These are phyloP conservation scores for Drosophila gunungcola DNA, from an alignment of 1,140 invertebrate species.

Conservation along the genomic window DNA sequence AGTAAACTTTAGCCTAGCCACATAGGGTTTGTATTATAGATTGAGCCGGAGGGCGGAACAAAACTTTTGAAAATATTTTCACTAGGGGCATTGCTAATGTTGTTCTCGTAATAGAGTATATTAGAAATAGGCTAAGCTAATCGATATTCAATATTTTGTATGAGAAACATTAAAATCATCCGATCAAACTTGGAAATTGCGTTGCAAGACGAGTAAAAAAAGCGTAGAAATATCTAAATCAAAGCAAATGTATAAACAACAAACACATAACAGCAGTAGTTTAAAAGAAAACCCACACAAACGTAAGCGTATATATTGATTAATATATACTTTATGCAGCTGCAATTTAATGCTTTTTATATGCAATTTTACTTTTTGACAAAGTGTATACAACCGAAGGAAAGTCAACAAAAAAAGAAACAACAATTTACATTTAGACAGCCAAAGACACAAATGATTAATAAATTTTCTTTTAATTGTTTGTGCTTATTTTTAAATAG, in stretches of 20 bases:
- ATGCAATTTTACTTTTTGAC: conserved; percentile 55
- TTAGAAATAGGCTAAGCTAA: conserved; percentile 42
- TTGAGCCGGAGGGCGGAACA: conserved; percentile 23
- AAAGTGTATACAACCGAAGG: conserved; percentile 44
- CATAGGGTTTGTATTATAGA: conserved; percentile 61
- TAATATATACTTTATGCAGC: conserved; percentile 34
- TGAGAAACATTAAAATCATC: conserved; percentile 40
- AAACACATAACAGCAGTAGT: conserved; percentile 33
- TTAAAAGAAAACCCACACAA: conserved; percentile 25
- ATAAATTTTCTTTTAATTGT: conserved; percentile 14
- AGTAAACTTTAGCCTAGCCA: conserved; percentile 69
- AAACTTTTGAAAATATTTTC: conserved; percentile 60
- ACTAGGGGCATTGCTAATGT: conserved; percentile 54
- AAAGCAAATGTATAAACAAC: conserved; percentile 73
- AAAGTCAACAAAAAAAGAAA: conserved; percentile 8
- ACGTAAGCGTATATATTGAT: conserved; percentile 22
- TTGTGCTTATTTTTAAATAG: conserved; percentile 34
- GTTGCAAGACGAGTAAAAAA: conserved; percentile 52
- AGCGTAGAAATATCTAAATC: conserved; percentile 82
- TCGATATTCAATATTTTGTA: conserved; percentile 55
- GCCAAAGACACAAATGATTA: conserved; percentile 48
- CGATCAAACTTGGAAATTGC: conserved; percentile 27
- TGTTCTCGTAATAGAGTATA: conserved; percentile 54
- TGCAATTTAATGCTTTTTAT: conserved; percentile 43
- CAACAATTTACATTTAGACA: conserved; percentile 30